These are phyloP conservation scores for Apotomis betuletana DNA, from an alignment of 2,888 invertebrate species.

Conservation along the genomic window DNA sequence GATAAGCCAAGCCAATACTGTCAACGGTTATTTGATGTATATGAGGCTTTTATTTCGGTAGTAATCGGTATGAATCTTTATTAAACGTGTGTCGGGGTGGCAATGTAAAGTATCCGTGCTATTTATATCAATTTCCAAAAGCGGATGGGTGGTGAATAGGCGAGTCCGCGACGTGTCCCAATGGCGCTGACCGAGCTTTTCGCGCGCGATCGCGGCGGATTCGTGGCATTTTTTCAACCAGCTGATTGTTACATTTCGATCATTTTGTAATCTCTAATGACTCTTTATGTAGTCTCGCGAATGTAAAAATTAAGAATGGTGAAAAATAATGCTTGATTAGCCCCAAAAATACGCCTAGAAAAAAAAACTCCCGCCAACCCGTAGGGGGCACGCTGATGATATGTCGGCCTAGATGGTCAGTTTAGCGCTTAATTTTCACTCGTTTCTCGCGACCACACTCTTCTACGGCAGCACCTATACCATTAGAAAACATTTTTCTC, in stretches of 20 bases:
- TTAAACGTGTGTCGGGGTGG: constrained; percentile 54
- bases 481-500: constrained; percentile 50
- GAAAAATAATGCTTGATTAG: constrained; percentile 49
- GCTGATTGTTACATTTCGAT: constrained; percentile 66
- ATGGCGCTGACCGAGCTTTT: constrained; percentile 83
- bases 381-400: constrained; percentile 79
- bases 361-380: constrained; percentile 79
- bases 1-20: constrained; percentile 77
- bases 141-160: constrained; percentile 77
- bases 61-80: constrained; percentile 52
- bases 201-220: constrained; percentile 83
- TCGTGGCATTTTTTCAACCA: constrained; percentile 82
- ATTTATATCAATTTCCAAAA: constrained; percentile 81
- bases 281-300: constrained; percentile 60
- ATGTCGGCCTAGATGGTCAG: constrained; percentile 54
- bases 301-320: constrained; percentile 53
- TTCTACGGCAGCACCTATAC: constrained; percentile 50
- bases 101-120: constrained; percentile 63
- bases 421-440: constrained; percentile 52
- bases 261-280: constrained; percentile 55
- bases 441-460: constrained; percentile 46
- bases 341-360: constrained; percentile 62
- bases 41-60: constrained; percentile 52
- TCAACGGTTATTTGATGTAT: constrained; percentile 59
- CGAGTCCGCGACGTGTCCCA: constrained; percentile 83